Percentiles rank a stretch among this genome's conserved stretches.
These are phyloP conservation scores for Paguma larvata DNA, from an alignment of 2,797 vertebrate species.

Conservation along the genomic window DNA sequence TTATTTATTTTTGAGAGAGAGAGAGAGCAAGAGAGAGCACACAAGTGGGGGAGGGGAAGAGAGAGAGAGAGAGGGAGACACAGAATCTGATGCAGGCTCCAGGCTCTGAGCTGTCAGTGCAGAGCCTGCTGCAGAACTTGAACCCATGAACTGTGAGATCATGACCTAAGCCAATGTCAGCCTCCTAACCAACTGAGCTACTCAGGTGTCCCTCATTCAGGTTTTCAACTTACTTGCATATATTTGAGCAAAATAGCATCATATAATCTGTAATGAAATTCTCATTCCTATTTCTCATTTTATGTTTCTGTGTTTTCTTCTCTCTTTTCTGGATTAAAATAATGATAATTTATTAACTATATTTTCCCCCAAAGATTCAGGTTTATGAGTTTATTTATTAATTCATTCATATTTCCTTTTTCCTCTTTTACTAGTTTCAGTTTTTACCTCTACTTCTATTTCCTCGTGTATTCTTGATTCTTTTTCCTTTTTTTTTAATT, in stretches of 20 bases:
- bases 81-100: too few species aligned
- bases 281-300: background rate
- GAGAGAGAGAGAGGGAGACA: too few species aligned
- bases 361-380: background rate
- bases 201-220: too few species aligned
- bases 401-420: background rate
- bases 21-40: too few species aligned
- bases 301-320: background rate
- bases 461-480: background rate
- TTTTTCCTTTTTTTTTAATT: background rate
- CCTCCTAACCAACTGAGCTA: too few species aligned
- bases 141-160: too few species aligned
- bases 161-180: too few species aligned
- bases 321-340: background rate
- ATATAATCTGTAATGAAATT: background rate
- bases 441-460: background rate
- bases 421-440: background rate
- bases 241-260: background rate
- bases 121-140: too few species aligned
- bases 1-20: too few species aligned
- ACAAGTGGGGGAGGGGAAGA: too few species aligned
- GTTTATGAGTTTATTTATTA: conserved; percentile 5
- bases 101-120: too few species aligned
- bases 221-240: background rate
- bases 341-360: background rate